phyloP scores from a whole-genome alignment of 2,113 vertebrate genomes.

The Siniperca knerii region DNA sequence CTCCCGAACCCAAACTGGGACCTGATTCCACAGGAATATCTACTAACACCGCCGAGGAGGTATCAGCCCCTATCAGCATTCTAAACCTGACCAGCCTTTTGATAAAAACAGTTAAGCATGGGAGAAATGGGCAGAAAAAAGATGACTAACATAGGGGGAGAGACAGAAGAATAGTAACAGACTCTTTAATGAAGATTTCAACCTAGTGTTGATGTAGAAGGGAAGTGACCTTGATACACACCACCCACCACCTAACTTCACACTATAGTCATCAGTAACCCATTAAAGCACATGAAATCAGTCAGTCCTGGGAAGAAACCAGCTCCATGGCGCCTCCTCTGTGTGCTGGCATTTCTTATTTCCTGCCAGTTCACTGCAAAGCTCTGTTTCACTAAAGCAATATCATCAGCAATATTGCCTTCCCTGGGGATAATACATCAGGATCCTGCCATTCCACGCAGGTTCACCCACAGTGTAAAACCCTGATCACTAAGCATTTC shows the following conservation, averaged over 20 bases:
- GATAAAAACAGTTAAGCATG: background rate
- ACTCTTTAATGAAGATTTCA: constrained; percentile 47
- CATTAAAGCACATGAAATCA: constrained; percentile 27
- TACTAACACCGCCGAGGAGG: background rate
- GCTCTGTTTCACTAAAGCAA: background rate
- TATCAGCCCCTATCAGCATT: background rate
- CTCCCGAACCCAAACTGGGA: no score
- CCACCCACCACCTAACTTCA: background rate
- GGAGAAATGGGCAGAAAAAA: constrained; percentile 4
- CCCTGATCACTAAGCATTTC: constrained; percentile 40
- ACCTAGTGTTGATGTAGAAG: constrained; percentile 43
- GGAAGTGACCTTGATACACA: constrained; percentile 19
- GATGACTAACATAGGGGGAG: background rate
- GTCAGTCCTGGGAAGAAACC: constrained; percentile 7
- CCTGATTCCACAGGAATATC: no score
- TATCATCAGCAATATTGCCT: background rate
- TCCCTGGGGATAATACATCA: constrained; percentile 20
- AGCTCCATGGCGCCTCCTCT: background rate
- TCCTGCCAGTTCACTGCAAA: background rate
- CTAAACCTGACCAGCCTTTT: background rate
- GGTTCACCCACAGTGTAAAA: constrained; percentile 33
- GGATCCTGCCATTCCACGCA: background rate
- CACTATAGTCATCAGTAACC: constrained; percentile 13
- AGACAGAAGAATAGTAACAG: constrained; percentile 9
- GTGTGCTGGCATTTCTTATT: constrained; percentile 5